A percentile compares a stretch with the other conserved stretches of the same genome.
Evolutionary conservation across 1,140 invertebrate genomes (phyloP).

Genomic region (Mamestra configurata): DNA sequence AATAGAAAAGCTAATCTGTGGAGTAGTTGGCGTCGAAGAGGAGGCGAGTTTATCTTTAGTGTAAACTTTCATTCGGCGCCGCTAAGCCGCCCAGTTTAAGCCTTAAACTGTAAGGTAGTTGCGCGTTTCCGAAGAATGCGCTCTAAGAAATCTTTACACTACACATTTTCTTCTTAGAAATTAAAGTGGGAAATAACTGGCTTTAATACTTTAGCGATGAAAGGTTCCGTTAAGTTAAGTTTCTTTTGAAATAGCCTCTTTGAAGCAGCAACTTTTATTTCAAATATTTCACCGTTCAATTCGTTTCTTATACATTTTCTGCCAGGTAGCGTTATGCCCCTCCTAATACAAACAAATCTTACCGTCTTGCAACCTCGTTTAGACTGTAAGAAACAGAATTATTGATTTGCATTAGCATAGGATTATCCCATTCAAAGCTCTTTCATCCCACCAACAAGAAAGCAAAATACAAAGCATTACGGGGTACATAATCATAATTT

Average conservation of each 20-base stretch:
- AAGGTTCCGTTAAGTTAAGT: not conserved
- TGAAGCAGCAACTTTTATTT: not conserved
- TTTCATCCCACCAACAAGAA: not conserved
- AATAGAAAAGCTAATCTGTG: slow-evolving; percentile 57
- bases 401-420: slow-evolving; percentile 5
- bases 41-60: slow-evolving; percentile 72
- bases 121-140: slow-evolving; percentile 36
- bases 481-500: slow-evolving; percentile 22
- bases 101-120: slow-evolving; percentile 54
- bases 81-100: slow-evolving; percentile 69
- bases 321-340: not conserved
- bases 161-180: slow-evolving; percentile 11
- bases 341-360: not conserved
- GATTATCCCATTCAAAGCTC: not conserved
- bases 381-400: not conserved
- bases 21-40: slow-evolving; percentile 56
- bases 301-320: not conserved
- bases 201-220: not conserved
- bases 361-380: not conserved
- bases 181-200: not conserved
- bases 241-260: not conserved
- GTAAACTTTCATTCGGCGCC: slow-evolving; percentile 77
- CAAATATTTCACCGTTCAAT: not conserved
- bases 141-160: slow-evolving; percentile 18
- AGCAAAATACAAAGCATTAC: not conserved